A percentile compares a stretch with the other conserved stretches of the same genome.
These are phyloP conservation scores for Syrphus vitripennis DNA, from an alignment of 2,888 invertebrate species.

Conservation along the genomic window DNA sequence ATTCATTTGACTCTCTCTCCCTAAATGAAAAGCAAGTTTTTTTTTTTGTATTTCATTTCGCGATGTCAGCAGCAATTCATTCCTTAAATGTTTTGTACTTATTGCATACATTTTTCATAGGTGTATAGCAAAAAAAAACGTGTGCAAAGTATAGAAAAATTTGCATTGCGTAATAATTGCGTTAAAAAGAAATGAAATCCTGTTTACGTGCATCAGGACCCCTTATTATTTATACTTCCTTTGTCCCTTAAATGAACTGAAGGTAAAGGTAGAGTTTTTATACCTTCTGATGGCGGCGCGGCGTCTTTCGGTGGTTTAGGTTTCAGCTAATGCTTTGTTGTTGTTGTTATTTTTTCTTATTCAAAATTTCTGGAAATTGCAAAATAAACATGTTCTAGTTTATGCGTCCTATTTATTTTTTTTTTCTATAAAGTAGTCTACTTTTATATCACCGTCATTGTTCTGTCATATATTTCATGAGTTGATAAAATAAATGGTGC, in stretches of 20 bases:
- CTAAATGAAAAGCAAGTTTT: conserved; percentile 4
- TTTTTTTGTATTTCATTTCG: background rate
- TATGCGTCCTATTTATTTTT: conserved; percentile 30
- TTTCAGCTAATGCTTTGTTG: background rate
- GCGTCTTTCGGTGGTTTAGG: background rate
- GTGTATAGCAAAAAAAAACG: background rate
- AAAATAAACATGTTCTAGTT: conserved; percentile 54
- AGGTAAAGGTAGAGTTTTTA: background rate
- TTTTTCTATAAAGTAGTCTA: background rate
- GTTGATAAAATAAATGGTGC: background rate
- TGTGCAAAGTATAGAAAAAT: conserved; percentile 21
- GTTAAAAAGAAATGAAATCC: conserved; percentile 27
- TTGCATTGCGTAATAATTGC: conserved; percentile 59
- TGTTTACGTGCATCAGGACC: conserved; percentile 62
- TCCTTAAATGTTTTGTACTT: background rate
- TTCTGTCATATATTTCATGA: background rate
- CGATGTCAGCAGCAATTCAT: background rate
- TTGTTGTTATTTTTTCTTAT: background rate
- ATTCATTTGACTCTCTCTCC: conserved; percentile 36
- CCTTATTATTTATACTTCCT: conserved; percentile 28
- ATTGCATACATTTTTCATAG: background rate
- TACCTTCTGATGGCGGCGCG: background rate
- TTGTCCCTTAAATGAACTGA: conserved; percentile 23
- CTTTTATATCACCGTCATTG: background rate
- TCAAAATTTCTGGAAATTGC: conserved; percentile 12